Evolutionary conservation across 2,797 vertebrate species (phyloP).

Genomic region (Danio choprae): DNA sequence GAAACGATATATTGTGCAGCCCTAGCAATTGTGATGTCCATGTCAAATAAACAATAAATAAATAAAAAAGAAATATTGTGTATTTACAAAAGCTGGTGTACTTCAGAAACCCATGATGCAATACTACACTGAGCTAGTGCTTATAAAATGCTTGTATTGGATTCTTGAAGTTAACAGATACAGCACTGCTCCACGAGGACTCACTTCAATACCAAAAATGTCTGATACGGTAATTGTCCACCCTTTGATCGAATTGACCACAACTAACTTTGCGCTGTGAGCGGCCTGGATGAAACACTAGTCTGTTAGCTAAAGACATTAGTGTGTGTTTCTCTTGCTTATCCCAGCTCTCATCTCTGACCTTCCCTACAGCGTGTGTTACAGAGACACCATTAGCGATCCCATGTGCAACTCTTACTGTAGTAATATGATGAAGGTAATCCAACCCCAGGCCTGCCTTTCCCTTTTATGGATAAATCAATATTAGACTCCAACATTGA

Average conservation of each 20-base stretch:
- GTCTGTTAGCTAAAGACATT: conserved; percentile 59
- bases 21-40: too few relatives aligned
- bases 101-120: background rate
- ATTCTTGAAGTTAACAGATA: background rate
- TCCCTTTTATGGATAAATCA: conserved; percentile 64
- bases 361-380: conserved; percentile 63
- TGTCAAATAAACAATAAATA: too few relatives aligned
- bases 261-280: conserved; percentile 27
- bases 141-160: background rate
- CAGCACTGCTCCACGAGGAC: background rate
- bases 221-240: conserved; percentile 29
- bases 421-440: conserved; percentile 60
- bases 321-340: conserved; percentile 56
- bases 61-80: too few relatives aligned
- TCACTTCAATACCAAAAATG: conserved; percentile 22
- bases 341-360: conserved; percentile 64
- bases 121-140: background rate
- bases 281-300: conserved; percentile 42
- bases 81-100: background rate
- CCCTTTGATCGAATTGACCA: conserved; percentile 53
- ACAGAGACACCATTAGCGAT: conserved; percentile 61
- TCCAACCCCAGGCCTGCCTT: conserved; percentile 52
- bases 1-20: too few relatives aligned
- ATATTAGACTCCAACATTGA: conserved; percentile 57
- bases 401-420: conserved; percentile 60